Conservation (phyloP, 2,113 vertebrate species). For the Eudyptes chrysolophus region DNA sequence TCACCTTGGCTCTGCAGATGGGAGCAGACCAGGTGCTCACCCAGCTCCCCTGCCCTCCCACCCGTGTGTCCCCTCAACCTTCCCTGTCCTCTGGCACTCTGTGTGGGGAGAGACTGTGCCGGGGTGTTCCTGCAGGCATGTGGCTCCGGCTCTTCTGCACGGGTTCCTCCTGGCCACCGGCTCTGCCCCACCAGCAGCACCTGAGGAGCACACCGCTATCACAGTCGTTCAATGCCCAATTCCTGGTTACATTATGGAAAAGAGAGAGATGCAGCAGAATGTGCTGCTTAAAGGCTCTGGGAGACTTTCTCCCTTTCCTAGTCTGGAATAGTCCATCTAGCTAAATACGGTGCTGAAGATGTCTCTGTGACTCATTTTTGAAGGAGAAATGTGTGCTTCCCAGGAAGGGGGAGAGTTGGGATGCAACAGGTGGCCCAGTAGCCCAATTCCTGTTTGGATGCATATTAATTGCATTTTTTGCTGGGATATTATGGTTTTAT, state of each 20-base stretch:
- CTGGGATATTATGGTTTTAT: neutral
- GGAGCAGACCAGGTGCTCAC: neutral
- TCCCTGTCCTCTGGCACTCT: neutral
- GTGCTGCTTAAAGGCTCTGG: neutral
- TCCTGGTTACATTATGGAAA: neutral
- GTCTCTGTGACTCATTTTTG: neutral
- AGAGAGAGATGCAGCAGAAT: neutral
- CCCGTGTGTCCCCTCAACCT: fast-evolving
- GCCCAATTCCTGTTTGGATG: neutral
- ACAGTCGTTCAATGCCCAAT: fast-evolving
- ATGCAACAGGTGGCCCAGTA: neutral
- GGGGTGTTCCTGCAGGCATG: neutral
- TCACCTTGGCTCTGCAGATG: neutral
- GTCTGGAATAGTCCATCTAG: neutral
- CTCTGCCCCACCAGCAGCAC: neutral
- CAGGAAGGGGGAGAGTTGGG: neutral
- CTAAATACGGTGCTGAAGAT: neutral
- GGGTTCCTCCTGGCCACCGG: neutral
- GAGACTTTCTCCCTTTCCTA: neutral
- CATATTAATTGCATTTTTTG: neutral
- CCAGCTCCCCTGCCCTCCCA: neutral
- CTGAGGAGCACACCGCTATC: neutral
- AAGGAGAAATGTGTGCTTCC: neutral
- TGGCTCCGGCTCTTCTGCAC: neutral
- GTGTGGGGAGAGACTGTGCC: neutral